Evolutionary conservation across 2,888 invertebrate genomes (phyloP).

Genomic region (Coronaproctus castanopsis): DNA sequence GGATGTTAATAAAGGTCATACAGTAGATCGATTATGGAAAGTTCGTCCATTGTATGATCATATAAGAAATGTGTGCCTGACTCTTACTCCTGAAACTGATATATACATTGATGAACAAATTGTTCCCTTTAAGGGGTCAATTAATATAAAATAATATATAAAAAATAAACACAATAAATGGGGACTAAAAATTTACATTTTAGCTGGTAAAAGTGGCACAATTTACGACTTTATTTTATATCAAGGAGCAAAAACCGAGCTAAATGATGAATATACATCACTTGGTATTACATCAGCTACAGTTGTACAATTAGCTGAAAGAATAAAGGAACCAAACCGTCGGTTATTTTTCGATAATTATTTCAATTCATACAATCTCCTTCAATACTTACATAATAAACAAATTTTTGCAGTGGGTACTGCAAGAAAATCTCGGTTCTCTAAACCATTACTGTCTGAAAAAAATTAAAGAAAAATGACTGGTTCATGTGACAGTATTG

Average conservation of each 20-base stretch:
- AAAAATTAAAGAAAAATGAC: neutral
- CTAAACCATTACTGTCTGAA: neutral
- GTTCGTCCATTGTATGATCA: constrained; percentile 6
- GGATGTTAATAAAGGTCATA: constrained; percentile 1
- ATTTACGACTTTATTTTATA: constrained; percentile 10
- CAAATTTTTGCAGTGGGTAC: constrained; percentile 9
- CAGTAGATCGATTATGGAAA: constrained; percentile 10
- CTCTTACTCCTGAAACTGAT: constrained; percentile 1
- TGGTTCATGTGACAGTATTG: neutral
- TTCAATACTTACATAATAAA: constrained; percentile 2
- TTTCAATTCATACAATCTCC: constrained; percentile 8
- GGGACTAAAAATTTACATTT: constrained; percentile 12
- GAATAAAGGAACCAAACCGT: neutral
- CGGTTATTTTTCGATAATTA: constrained; percentile 13
- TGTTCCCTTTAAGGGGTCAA: constrained; percentile 11
- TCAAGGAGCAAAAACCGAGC: constrained; percentile 17
- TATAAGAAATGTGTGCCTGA: constrained; percentile 4
- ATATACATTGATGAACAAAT: constrained; percentile 11
- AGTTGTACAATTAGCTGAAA: constrained; percentile 3
- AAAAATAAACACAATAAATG: constrained; percentile 9
- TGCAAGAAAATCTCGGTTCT: neutral
- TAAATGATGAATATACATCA: constrained; percentile 7
- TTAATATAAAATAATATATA: constrained; percentile 8
- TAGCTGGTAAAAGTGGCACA: constrained; percentile 9
- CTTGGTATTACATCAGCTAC: neutral